Percentiles rank a stretch among this genome's conserved stretches.
phyloP scores from a whole-genome alignment of 2,113 vertebrate species.

The Sturnus vulgaris region DNA sequence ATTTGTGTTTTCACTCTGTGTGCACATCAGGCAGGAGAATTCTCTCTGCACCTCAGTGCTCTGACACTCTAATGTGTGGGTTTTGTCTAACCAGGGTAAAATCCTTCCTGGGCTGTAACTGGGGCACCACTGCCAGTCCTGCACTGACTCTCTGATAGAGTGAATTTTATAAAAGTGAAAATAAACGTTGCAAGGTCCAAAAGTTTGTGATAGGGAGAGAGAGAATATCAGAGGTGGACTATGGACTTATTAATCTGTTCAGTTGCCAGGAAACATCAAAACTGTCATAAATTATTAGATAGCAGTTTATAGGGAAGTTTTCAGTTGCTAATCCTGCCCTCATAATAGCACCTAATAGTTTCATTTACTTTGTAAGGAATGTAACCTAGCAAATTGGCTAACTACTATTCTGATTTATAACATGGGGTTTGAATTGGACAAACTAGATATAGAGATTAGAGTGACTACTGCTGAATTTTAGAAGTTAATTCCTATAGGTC shows the following conservation, averaged over 20 bases:
- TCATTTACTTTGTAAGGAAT: slow-evolving; percentile 31
- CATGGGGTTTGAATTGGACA: not conserved
- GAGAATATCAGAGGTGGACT: not conserved
- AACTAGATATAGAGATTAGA: not conserved
- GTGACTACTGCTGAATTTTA: not conserved
- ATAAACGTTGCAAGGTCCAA: slow-evolving; percentile 25
- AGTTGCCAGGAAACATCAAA: slow-evolving; percentile 30
- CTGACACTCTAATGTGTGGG: rapidly evolving
- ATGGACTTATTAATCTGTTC: slow-evolving; percentile 40
- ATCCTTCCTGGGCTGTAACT: not conserved
- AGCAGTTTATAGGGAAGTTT: not conserved
- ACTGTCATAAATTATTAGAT: slow-evolving; percentile 18
- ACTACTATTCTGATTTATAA: not conserved
- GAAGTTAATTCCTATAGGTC: not conserved
- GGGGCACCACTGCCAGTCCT: not conserved
- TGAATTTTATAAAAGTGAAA: not conserved
- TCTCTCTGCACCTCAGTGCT: not conserved
- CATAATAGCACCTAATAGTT: slow-evolving; percentile 12
- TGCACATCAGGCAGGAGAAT: not conserved
- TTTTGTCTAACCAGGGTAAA: not conserved
- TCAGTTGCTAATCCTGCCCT: slow-evolving; percentile 46
- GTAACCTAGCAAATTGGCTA: not conserved
- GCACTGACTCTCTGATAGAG: not conserved
- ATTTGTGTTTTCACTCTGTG: not conserved
- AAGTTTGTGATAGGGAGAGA: not conserved